Conservation (phyloP, 2,797 vertebrate species). For the Manis pentadactyla region DNA sequence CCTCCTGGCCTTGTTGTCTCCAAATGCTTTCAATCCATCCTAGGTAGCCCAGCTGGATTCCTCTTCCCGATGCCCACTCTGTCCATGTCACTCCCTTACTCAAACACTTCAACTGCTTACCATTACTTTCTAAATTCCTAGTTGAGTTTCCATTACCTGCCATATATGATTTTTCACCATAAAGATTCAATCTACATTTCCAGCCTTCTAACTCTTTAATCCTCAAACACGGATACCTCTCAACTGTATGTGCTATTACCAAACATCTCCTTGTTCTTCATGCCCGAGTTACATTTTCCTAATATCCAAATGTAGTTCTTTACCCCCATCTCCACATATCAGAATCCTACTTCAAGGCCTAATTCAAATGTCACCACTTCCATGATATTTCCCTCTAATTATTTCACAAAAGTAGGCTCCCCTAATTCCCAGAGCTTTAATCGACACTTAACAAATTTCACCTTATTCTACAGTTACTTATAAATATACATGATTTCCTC, state of each 20-base stretch:
- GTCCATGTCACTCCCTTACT: not conserved
- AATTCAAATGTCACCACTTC: slow-evolving; percentile 1
- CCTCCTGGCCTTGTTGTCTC: not conserved
- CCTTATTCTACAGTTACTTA: not conserved
- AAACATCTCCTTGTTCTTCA: not conserved
- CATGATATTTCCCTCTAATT: not conserved
- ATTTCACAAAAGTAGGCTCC: not conserved
- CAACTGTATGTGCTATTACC: not conserved
- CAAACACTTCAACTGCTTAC: not conserved
- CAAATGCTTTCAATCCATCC: not conserved
- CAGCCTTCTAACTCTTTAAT: not conserved
- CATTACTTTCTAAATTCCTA: not conserved
- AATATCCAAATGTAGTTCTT: not conserved
- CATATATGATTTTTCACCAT: not conserved
- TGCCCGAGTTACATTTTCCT: not conserved
- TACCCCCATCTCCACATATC: not conserved
- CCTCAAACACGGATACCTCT: not conserved
- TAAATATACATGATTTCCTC: not conserved
- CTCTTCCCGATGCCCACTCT: not conserved
- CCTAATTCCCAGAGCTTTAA: not conserved
- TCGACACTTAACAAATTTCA: slow-evolving; percentile 16
- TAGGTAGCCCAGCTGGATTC: not conserved
- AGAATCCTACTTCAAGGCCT: slow-evolving; percentile 24
- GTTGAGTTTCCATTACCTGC: not conserved
- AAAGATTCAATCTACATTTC: not conserved